Percentiles rank a stretch among this genome's conserved stretches.
phyloP scores from a whole-genome alignment of 1,140 invertebrate species.

The Diploscapter pachys region DNA sequence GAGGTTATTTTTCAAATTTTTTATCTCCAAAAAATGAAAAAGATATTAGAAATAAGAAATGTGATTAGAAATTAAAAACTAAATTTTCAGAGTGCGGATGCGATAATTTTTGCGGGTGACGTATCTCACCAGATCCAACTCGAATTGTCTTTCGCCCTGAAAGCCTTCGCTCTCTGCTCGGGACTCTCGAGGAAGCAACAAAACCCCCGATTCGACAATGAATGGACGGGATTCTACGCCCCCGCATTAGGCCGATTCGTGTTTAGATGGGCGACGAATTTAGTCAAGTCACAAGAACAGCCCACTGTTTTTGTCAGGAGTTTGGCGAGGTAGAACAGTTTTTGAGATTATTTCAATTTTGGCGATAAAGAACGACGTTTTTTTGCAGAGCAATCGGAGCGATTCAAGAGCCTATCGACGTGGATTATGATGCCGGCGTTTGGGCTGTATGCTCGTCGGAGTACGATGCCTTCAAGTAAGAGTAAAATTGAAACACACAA shows the following conservation, averaged over 20 bases:
- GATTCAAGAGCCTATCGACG: no score
- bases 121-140: not conserved
- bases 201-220: slow-evolving; percentile 4
- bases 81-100: not conserved
- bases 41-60: no score
- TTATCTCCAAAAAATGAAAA: no score
- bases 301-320: not conserved
- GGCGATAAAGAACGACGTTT: not conserved
- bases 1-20: slow-evolving; percentile 1
- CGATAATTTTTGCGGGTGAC: not conserved
- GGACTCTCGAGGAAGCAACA: not conserved
- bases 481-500: not conserved
- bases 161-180: not conserved
- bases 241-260: not conserved
- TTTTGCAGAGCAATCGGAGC: no score
- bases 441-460: no score
- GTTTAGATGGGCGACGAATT: not conserved
- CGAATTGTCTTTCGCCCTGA: not conserved
- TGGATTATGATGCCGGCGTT: no score
- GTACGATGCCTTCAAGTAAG: not conserved
- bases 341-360: not conserved
- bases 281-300: not conserved
- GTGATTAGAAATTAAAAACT: no score
- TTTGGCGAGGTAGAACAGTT: not conserved
- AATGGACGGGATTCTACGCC: slow-evolving; percentile 1